Base-by-base conservation (phyloP, 2,113 vertebrate species). In the Herpailurus yagouaroundi region DNA sequence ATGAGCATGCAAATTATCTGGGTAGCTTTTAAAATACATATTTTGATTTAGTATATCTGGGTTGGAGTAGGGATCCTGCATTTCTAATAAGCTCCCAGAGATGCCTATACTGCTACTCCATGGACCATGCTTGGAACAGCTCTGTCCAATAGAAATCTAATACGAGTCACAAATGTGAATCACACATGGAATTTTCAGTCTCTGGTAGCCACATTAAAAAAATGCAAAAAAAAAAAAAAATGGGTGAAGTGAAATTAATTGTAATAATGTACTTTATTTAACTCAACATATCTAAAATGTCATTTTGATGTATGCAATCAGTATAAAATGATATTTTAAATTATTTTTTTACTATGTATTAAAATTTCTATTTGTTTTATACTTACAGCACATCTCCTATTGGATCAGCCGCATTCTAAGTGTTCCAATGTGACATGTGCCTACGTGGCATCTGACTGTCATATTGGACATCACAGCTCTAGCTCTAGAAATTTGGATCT, bases 31-130 rank as follows among this genome's bases (percentile, higher is more conserved):
- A 33, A 89, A 93, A 92, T 69, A 9, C 19, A 38, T 45, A 80
- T 84, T 93, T 5, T 55, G 25, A 73, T 48, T 83, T 27, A 52
- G 5, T n/a, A 82, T 33, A 4, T 63, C 69, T 66, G 31, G 48
- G 18, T 1, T 74, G 27, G 14, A 15, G 4, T n/a, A 2, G 27
- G 14, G n/a, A 52, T 57, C 31, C 10, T 79, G 23, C 29, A 57
- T 92, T 38, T 77, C 73, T 82, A 71, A 31, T 55, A 60, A 36
- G 7, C 7, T 66, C 4, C 41, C 5, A 29, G 33, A 89, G 33
- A n/a, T 48, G 1, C 14, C 23, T 84, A 0, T 23, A 0, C 4
- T 45, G 1, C 66, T 80, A 8, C 31, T 68, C 25, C 4, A 12
- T 7, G 45, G 15, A 33, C 64, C 10, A 33, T n/a, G 18, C 12